Evolutionary conservation across 1,140 invertebrate genomes (phyloP), one percentile per base, ranked within the genome.

Genomic region (Carposina sasakii): DNA sequence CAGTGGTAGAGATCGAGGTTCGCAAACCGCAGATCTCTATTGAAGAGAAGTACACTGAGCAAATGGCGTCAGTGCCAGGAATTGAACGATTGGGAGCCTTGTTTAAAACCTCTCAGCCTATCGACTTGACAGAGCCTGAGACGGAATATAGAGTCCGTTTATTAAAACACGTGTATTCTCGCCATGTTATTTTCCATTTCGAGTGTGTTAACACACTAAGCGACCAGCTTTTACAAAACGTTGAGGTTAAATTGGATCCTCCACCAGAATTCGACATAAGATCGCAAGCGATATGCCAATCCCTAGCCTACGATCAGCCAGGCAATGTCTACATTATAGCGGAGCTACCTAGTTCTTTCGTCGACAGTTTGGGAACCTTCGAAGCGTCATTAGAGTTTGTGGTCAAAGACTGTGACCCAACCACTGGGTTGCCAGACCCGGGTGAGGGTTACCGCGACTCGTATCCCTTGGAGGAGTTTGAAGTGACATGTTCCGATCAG

Each of bases 131-230:
- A 0, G 98, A 99, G 87, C 93, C 94, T 0, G 98, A 99, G 85
- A 99, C 97, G 0, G 98, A 99, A 83, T 99, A 99, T 78, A 93
- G 96, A 46, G 97, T 99, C 1, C 90, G 93, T 56, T 96, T 97
- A 70, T 88, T 98, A 19, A 99, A 99, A 75, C 98, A 99, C 72
- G 91, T 93, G 19, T 99, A 96, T 71, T 86, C 89, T 0, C 88
- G 94, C 28, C 93, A 97, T 82, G 81, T 96, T 1, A 90, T 99
- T 24, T 87, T 99, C 41, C 97, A 96, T 85, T 98, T 98, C 73
- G 95, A 98, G 81, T 97, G 96, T 72, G 89, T 94, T 1, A 99
- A 99, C 84, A 99, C 98, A 0, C 81, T 99, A 33, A 93, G 93
- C 57, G 97, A 99, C 81, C 97, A 98, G 75, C 82, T 98, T 1